Base-by-base conservation (phyloP, 2,888 invertebrate genomes). In the Liopterus haemorrhoidalis region DNA sequence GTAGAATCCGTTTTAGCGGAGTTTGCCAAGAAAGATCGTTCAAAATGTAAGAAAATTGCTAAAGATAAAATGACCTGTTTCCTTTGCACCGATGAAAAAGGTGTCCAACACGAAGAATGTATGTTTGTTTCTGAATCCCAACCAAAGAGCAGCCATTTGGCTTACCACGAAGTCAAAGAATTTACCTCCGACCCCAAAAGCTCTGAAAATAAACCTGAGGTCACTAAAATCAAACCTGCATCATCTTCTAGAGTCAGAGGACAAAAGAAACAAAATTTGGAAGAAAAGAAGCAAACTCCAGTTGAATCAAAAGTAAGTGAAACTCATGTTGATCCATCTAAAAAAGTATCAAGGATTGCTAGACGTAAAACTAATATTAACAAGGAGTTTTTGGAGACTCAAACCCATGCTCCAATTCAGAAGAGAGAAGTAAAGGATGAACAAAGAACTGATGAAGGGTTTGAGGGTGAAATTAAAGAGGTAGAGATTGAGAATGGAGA, bases 41-140 rank as follows among this genome's bases (percentile, higher is more conserved):
- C 81, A 18, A 70, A 78, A 5, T 86, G 86, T 61, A 80, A 82
- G 58, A 82, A 81, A 62, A 74, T 81, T 0, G 72, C 76, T 49
- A 81, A 81, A 57, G 80, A 82, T 54, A 81, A 82, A 27, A 82
- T 85, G 82, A 85, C 83, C 0, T 86, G 86, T 60, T 85, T 78
- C 61, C 74, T 81, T 54, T 86, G 86, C 60, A 67, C 77, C 3
- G 82, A 84, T 57, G 73, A 79, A 53, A 73, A 75, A 37, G 84
- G 84, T 1, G 70, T 79, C 37, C 79, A 81, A 62, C 78, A 85
- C 57, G 85, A 86, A 64, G 85, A 86, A 63, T 86, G 86, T 60
- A 83, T 85, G 78, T 85, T 78, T 64, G 75, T 83, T 5, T 81
- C 81, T 1, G 81, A 81, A 55, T 78, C 79, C 1, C 77, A 79